Evolutionary conservation across 2,113 vertebrate genomes (phyloP), one percentile per base, ranked within the genome.

Genomic region (Motacilla tschutschensis): DNA sequence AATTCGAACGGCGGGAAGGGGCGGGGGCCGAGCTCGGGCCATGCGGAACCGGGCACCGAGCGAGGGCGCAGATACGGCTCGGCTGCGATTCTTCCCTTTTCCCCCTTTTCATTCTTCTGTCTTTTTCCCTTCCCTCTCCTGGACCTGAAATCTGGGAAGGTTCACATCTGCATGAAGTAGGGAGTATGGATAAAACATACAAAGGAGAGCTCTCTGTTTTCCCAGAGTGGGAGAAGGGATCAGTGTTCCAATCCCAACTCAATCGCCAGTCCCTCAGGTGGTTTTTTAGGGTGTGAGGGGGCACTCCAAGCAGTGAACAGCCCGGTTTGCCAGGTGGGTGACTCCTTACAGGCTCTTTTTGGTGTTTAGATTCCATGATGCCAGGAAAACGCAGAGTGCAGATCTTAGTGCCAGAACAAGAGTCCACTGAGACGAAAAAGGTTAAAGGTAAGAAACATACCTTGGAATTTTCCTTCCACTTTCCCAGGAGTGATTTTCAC

Each of bases 371-470:
- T 85, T 66, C 17, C 14, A 90, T 73, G 51, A 99, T 99, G 98
- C 95, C 98, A 48, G 95, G 97, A 25, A 99, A 98, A 94, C 99
- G 97, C 87, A 51, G 88, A 10, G 15, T 72, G 2, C 99, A 98
- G 95, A 98, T 96, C 9, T 50, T 50, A 10, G 54, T 51, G 17
- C 28, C 50, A 44, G 96, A 98, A 19, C 92, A 89, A 50, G 26
- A 17, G 6, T 17, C 90, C 48, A 60, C 83, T 6, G 95, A 91
- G 31, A 91, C 36, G 14, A 99, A 99, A 87, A 98, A 98, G 77
- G 38, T 96, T 24, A 99, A 99, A 97, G 95, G 99, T 98, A 91
- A 96, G 80, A 40, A 73, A 74, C 17, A 10, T 1, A 16, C 31
- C 4, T 1, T 8, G 5, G 10, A 6, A 5, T 41, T 69, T 47